phyloP scores from a whole-genome alignment of 1,140 invertebrate genomes.

The Bombus vancouverensis region DNA sequence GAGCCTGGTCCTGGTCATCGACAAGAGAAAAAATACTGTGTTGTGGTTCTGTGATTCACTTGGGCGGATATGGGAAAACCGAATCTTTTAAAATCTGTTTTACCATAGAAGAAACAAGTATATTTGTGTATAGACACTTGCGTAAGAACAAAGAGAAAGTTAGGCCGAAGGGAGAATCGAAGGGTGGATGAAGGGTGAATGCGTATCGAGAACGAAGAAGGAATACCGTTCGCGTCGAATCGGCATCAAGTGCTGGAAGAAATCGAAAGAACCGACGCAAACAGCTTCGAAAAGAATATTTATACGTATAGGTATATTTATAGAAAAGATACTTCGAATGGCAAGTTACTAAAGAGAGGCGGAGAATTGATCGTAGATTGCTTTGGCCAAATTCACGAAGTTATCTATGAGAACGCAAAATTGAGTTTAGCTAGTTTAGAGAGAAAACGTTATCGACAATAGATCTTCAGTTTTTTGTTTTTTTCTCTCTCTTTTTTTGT shows the following conservation, averaged over 20 bases:
- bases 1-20: too few species aligned
- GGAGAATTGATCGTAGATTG: neutral
- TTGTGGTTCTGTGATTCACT: neutral
- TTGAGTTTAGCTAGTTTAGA: neutral
- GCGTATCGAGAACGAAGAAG: neutral
- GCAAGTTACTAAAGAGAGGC: neutral
- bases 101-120: neutral
- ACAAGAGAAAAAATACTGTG: neutral
- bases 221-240: neutral
- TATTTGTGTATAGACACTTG: neutral
- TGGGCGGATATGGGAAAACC: neutral
- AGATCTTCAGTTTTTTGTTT: neutral
- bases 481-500: neutral
- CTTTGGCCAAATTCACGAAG: neutral
- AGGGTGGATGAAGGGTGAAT: neutral
- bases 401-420: neutral
- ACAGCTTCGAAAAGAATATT: conserved; percentile 3
- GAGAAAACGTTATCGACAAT: neutral
- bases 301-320: neutral
- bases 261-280: neutral
- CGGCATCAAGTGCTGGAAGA: neutral
- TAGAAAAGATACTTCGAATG: neutral
- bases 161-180: neutral
- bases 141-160: neutral
- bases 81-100: neutral